Evolutionary conservation across 2,113 vertebrate genomes (phyloP).

Genomic region (Conger conger): DNA sequence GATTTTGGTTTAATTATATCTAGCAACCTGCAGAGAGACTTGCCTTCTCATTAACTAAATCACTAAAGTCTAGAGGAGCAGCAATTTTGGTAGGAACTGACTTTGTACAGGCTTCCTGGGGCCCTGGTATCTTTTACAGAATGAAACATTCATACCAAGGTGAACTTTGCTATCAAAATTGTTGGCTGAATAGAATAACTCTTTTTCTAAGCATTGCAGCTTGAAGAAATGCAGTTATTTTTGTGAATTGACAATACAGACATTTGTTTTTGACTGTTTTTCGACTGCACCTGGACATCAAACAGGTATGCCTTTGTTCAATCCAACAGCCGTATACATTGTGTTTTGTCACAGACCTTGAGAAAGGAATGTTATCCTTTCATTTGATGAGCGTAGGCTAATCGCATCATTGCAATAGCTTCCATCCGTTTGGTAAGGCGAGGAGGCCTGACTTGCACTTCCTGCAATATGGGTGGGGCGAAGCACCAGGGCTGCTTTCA

Average conservation of each 20-base stretch:
- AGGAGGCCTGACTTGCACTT: too few relatives aligned
- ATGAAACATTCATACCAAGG: slow-evolving; percentile 8
- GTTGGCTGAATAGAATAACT: slow-evolving; percentile 29
- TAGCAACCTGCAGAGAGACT: neutral
- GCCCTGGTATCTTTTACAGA: slow-evolving; percentile 3
- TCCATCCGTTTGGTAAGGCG: neutral
- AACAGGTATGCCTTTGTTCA: neutral
- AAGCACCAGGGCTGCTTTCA: neutral
- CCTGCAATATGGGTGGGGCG: neutral
- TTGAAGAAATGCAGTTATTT: neutral
- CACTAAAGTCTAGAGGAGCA: slow-evolving; percentile 38
- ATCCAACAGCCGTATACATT: neutral
- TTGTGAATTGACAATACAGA: too few relatives aligned
- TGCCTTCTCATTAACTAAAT: slow-evolving; percentile 31
- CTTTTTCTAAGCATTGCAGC: slow-evolving; percentile 19
- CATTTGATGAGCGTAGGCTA: neutral
- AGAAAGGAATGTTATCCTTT: neutral
- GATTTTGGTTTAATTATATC: slow-evolving; percentile 49
- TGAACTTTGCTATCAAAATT: slow-evolving; percentile 37
- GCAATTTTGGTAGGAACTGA: slow-evolving; percentile 41
- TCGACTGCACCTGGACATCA: neutral
- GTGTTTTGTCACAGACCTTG: neutral
- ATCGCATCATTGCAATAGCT: neutral
- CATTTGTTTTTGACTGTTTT: neutral
- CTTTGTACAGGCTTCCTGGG: slow-evolving; percentile 35